Conservation (phyloP, 2,113 vertebrate species). For the Cyanocitta stelleri region DNA sequence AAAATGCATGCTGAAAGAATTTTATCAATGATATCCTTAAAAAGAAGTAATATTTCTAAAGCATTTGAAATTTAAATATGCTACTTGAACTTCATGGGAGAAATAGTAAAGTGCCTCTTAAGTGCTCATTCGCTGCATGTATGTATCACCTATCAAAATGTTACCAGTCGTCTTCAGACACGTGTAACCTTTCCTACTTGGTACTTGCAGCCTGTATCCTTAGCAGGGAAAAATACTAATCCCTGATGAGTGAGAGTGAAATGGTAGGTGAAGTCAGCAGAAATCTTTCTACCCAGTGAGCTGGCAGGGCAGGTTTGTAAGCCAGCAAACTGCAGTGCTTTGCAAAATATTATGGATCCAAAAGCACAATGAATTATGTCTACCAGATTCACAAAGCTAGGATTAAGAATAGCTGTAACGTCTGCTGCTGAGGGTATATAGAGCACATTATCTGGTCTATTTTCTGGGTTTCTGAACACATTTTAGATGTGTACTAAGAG, state of each 20-base stretch:
- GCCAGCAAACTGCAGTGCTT: conserved; percentile 39
- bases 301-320: neutral
- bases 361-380: conserved; percentile 5
- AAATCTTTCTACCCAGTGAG: conserved; percentile 4
- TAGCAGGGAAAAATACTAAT: conserved; percentile 20
- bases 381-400: conserved; percentile 12
- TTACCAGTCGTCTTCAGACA: neutral
- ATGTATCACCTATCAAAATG: neutral
- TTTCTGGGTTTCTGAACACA: neutral
- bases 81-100: neutral
- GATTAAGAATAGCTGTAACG: neutral
- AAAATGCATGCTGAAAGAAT: neutral
- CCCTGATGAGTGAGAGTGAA: conserved; percentile 7
- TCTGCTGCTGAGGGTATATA: neutral
- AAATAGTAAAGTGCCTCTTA: neutral
- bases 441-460: neutral
- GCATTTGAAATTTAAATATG: neutral
- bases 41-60: neutral
- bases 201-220: neutral
- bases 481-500: neutral
- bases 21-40: neutral
- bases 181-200: neutral
- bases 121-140: neutral
- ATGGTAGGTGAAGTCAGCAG: conserved; percentile 48
- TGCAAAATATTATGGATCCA: neutral